Conservation (phyloP, 2,797 vertebrate genomes). For the Girardinus metallicus region DNA sequence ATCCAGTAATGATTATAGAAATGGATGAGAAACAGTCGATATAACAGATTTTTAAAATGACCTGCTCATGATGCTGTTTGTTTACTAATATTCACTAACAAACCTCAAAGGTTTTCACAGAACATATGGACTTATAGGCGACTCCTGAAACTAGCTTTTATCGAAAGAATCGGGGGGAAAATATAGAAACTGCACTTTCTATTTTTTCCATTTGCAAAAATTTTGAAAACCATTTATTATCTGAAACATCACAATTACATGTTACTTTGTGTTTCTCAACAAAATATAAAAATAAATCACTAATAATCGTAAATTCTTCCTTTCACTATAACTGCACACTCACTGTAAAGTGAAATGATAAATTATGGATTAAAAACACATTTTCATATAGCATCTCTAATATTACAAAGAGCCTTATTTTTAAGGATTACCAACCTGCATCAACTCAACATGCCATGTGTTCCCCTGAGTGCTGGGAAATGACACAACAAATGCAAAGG, state of each 20-base stretch:
- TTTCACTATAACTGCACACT: not conserved
- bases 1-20: not conserved
- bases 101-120: not conserved
- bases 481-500: slow-evolving; percentile 32
- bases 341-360: not conserved
- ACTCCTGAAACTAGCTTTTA: not conserved
- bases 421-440: slow-evolving; percentile 19
- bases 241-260: not conserved
- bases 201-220: not conserved
- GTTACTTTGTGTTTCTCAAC: not conserved
- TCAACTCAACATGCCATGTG: not conserved
- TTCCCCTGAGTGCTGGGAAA: slow-evolving; percentile 12
- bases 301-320: not conserved
- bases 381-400: slow-evolving; percentile 17
- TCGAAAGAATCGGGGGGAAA: not conserved
- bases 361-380: not conserved
- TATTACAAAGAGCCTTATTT: slow-evolving; percentile 32
- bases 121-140: not conserved
- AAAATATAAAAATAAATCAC: not conserved
- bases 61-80: not conserved
- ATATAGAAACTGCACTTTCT: not conserved
- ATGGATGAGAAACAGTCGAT: not conserved
- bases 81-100: not conserved
- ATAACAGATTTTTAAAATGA: not conserved
- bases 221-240: not conserved